These are phyloP conservation scores for Antennarius striatus DNA, from an alignment of 2,113 vertebrate genomes.

Conservation along the genomic window DNA sequence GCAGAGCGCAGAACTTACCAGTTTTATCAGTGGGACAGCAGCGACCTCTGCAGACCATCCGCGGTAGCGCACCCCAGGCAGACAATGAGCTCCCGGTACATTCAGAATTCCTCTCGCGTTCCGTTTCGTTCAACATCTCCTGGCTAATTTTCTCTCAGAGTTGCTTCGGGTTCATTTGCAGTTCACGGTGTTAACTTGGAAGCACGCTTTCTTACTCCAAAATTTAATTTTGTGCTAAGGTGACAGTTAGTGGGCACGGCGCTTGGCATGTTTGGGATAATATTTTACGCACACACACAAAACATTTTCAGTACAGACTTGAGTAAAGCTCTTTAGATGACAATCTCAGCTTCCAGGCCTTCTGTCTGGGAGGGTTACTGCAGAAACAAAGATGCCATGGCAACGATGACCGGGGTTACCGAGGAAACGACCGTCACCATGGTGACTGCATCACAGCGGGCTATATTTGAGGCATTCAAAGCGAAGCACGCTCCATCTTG, in stretches of 20 bases:
- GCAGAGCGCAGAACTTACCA: slow-evolving; percentile 48
- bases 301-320: slow-evolving; percentile 15
- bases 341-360: slow-evolving; percentile 82
- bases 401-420: slow-evolving; percentile 93
- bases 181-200: slow-evolving; percentile 1
- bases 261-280: neutral
- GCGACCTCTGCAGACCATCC: slow-evolving; percentile 53
- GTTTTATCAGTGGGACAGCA: slow-evolving; percentile 43
- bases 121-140: slow-evolving; percentile 22
- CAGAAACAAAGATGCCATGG: slow-evolving; percentile 91
- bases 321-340: slow-evolving; percentile 38
- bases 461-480: slow-evolving; percentile 89
- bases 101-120: slow-evolving; percentile 63
- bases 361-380: slow-evolving; percentile 85
- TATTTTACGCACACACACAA: slow-evolving; percentile 30
- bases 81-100: slow-evolving; percentile 51
- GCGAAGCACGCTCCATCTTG: slow-evolving; percentile 80
- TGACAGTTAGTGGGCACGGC: neutral
- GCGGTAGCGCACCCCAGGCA: slow-evolving; percentile 40
- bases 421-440: slow-evolving; percentile 92
- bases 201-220: slow-evolving; percentile 14
- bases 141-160: neutral
- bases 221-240: neutral
- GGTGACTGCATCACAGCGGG: slow-evolving; percentile 91
- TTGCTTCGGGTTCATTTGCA: neutral